Conservation (phyloP, 2,797 vertebrate species). For the Pipistrellus kuhlii region DNA sequence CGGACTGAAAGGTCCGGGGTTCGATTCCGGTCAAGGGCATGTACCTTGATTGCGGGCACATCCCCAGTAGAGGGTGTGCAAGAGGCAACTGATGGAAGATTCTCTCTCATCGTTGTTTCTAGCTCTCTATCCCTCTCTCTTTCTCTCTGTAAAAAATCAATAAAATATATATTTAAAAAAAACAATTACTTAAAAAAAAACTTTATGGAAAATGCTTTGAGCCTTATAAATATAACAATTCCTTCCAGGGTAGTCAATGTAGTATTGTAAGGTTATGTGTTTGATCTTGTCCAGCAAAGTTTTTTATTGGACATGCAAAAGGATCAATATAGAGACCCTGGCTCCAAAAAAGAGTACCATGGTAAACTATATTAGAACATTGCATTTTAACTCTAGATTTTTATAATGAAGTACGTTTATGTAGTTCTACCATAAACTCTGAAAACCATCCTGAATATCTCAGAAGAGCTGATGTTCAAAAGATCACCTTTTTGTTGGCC, state of each 20-base stretch:
- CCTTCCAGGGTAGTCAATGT: background rate
- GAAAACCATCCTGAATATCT: background rate
- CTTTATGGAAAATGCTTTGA: background rate
- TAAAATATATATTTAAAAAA: no score
- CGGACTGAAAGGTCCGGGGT: no score
- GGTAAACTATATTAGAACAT: background rate
- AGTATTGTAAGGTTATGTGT: background rate
- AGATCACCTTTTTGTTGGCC: background rate
- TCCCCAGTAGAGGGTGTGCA: no score
- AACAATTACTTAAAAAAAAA: background rate
- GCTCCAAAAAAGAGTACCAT: background rate
- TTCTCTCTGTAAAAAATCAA: no score
- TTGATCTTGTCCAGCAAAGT: background rate
- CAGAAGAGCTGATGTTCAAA: background rate
- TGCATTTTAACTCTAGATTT: constrained; percentile 27
- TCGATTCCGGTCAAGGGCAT: no score
- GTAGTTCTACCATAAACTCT: background rate
- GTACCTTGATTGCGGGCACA: no score
- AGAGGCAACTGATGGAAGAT: no score
- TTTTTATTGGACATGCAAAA: background rate
- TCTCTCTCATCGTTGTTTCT: no score
- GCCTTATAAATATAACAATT: background rate
- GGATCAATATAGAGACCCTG: background rate
- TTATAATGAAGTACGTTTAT: background rate
- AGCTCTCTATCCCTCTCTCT: no score